Percentiles rank a stretch among this genome's conserved stretches.
Evolutionary conservation across 2,888 invertebrate species (phyloP).

Genomic region (Drosophila phalerata): DNA sequence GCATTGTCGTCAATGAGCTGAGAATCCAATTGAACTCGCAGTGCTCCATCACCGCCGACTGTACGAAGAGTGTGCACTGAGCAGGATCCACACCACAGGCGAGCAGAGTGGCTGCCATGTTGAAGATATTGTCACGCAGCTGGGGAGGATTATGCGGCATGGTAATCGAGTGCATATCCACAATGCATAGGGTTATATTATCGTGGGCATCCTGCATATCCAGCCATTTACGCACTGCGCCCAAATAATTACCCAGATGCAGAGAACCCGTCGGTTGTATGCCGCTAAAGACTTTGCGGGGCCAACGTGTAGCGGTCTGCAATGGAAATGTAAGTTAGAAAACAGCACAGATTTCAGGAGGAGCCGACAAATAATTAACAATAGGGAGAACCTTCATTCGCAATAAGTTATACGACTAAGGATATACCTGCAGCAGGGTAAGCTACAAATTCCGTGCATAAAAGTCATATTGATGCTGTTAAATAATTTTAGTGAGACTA

Average conservation of each 20-base stretch:
- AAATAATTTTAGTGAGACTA: too few species aligned
- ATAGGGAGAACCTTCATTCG: too few species aligned
- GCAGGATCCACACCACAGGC: conserved; percentile 96
- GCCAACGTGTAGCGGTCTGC: conserved; percentile 83
- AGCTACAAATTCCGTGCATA: too few species aligned
- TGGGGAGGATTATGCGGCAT: conserved; percentile 89
- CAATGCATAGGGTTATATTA: conserved; percentile 92
- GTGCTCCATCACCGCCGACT: conserved; percentile 94
- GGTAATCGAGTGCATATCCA: conserved; percentile 97
- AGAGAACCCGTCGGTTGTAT: conserved; percentile 98
- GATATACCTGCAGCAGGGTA: too few species aligned
- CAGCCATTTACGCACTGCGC: conserved; percentile 95
- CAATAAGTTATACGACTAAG: too few species aligned
- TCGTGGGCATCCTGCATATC: conserved; percentile 91
- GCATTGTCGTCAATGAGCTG: conserved; percentile 92
- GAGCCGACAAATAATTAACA: too few species aligned
- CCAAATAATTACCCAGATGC: conserved; percentile 98
- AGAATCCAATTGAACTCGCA: conserved; percentile 96
- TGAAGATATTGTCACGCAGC: conserved; percentile 89
- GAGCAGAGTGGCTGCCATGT: conserved; percentile 93
- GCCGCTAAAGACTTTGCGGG: conserved; percentile 93
- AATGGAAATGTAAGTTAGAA: neutral
- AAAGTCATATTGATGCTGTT: neutral
- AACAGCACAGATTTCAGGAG: neutral
- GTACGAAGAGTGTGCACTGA: conserved; percentile 93